Percentiles rank a stretch among this genome's conserved stretches.
These are phyloP conservation scores for Kryphioiulus occultus DNA, from an alignment of 2,888 invertebrate species.

Conservation along the genomic window DNA sequence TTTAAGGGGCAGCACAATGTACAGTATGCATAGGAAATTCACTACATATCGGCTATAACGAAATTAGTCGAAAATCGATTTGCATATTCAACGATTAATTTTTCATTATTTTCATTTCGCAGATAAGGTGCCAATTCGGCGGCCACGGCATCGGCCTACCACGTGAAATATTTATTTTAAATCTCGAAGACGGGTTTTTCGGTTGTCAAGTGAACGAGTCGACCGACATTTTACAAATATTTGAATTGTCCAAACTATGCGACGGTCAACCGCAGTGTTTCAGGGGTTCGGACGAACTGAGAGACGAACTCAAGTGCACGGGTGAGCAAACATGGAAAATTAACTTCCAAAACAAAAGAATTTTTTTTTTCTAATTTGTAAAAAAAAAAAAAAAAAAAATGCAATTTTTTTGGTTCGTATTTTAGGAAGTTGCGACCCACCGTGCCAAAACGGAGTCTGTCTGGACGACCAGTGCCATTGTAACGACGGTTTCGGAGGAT, in stretches of 20 bases:
- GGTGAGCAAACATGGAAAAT: constrained; percentile 74
- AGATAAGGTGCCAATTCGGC: constrained; percentile 49
- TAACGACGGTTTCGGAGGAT: constrained; percentile 93
- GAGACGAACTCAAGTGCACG: constrained; percentile 90
- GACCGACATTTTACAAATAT: constrained; percentile 91
- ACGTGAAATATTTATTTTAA: constrained; percentile 92
- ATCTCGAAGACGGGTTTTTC: constrained; percentile 96
- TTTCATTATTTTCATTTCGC: background rate
- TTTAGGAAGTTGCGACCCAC: constrained; percentile 57
- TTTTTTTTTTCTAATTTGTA: no score
- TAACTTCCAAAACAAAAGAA: no score
- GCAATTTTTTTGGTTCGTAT: background rate
- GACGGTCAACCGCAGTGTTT: constrained; percentile 90
- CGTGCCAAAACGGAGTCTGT: constrained; percentile 91
- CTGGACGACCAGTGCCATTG: constrained; percentile 93
- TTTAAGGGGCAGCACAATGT: no score
- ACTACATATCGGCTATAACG: no score
- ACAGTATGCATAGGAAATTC: no score
- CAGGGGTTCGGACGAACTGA: constrained; percentile 89
- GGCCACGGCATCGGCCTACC: constrained; percentile 50
- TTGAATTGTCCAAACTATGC: constrained; percentile 93
- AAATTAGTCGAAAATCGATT: no score
- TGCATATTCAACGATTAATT: no score
- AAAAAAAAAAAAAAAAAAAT: background rate
- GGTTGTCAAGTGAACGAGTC: constrained; percentile 98